Conservation (phyloP, 2,888 invertebrate genomes). For the Troides aeacus region DNA sequence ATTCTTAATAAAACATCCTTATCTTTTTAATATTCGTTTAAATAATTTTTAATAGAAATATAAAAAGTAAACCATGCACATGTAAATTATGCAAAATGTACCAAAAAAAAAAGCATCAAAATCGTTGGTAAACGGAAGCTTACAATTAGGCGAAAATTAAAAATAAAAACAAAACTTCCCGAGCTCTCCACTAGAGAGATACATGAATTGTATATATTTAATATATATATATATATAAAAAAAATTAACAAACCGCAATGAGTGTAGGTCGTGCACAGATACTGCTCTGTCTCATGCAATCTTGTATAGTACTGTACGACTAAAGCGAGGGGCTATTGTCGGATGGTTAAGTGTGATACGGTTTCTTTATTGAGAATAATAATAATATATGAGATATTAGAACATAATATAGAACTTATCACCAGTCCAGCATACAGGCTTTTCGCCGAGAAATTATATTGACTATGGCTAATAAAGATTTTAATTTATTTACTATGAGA, state of each 20-base stretch:
- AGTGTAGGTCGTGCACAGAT: constrained; percentile 66
- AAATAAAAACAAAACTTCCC: constrained; percentile 65
- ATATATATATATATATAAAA: constrained; percentile 42
- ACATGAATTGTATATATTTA: constrained; percentile 47
- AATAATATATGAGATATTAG: constrained; percentile 5
- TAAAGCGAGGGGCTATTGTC: constrained; percentile 19
- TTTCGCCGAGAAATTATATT: constrained; percentile 8
- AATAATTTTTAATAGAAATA: no score
- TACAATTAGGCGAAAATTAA: constrained; percentile 44
- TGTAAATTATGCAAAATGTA: no score
- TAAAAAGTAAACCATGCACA: no score
- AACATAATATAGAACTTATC: constrained; percentile 20
- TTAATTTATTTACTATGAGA: background rate
- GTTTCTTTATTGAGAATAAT: constrained; percentile 1
- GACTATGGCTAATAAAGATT: background rate
- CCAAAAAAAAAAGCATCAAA: constrained; percentile 46
- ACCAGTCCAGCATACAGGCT: constrained; percentile 31
- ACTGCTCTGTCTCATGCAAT: constrained; percentile 71
- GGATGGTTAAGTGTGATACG: constrained; percentile 5
- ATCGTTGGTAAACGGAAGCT: constrained; percentile 69
- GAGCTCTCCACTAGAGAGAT: constrained; percentile 80
- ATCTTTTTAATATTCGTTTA: no score
- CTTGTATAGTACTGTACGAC: constrained; percentile 26
- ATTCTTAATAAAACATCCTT: no score
- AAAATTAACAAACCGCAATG: constrained; percentile 48